Evolutionary conservation across 2,888 invertebrate genomes (phyloP), one percentile per base, ranked within the genome.

Genomic region (Zelleria hepariella): DNA sequence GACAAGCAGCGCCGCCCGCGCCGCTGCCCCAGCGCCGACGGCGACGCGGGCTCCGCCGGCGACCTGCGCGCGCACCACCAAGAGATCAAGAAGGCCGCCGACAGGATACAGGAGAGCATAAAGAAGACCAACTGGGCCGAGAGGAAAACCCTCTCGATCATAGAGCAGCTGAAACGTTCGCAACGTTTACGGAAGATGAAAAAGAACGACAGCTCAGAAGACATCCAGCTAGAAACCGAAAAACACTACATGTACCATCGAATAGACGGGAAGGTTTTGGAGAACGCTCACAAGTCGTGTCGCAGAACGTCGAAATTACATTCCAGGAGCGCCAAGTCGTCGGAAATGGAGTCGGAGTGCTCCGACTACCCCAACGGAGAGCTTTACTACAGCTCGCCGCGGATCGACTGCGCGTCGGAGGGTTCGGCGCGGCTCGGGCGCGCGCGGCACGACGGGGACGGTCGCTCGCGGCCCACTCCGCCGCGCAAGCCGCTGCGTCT

Each of bases 401-500:
- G 84, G 64, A 75, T 90, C 54, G 91, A 92, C 69, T 91, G 91
- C 70, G 89, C 90, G 0, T 91, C 92, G 0, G 93, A 93, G 68
- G 89, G 89, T 42, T 88, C 89, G 23, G 67, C 32, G 32, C 32
- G 87, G 62, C 68, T 80, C 67, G 77, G 82, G 58, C 83, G 85
- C 51, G 66, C 73, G 52, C 70, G 73, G 58, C 53, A 52, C 18
- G 75, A 77, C 15, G 72, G 70, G 6, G 90, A 91, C 58, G 74
- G 72, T 7, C 91, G 91, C 63, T 86, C 91, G 2, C 87, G 94
- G 59, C 95, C 96, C 0, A 93, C 93, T 15, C 96, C 96, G 4
- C 96, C 96, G 21, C 94, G 96, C 69, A 96, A 96, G 73, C 96
- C 96, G 0, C 78, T 96, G 57, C 90, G 96, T 8, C 82, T 96